phyloP scores from a whole-genome alignment of 2,888 invertebrate genomes.

The Xestia xanthographa region DNA sequence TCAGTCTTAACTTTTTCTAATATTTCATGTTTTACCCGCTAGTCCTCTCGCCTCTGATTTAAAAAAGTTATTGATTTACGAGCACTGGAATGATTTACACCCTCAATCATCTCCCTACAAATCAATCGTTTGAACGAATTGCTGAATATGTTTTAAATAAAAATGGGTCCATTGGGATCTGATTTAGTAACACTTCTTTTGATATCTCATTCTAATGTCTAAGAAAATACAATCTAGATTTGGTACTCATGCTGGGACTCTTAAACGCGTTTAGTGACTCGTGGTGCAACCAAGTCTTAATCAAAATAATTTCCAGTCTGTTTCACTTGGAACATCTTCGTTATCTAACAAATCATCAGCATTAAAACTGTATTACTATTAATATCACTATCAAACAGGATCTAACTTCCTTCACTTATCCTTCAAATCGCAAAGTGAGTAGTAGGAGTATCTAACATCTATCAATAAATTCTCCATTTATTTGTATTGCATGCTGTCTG shows the following conservation, averaged over 20 bases:
- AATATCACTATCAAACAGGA: conserved; percentile 19
- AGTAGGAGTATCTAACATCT: conserved; percentile 14
- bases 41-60: conserved; percentile 18
- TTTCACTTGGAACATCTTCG: neutral
- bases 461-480: conserved; percentile 43
- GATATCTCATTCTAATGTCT: neutral
- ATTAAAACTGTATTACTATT: neutral
- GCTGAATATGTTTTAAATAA: conserved; percentile 24
- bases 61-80: conserved; percentile 35
- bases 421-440: conserved; percentile 26
- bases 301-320: neutral
- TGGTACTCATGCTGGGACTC: neutral
- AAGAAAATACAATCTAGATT: neutral
- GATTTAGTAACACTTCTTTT: conserved; percentile 6
- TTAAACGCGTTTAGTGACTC: neutral
- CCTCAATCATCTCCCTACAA: conserved; percentile 41
- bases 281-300: neutral
- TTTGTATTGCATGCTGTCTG: conserved; percentile 48
- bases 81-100: conserved; percentile 35
- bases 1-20: neutral
- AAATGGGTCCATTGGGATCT: conserved; percentile 19
- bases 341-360: neutral
- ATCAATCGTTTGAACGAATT: conserved; percentile 44
- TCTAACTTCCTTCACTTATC: conserved; percentile 13
- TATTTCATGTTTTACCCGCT: conserved; percentile 4